Evolutionary conservation across 1,140 invertebrate genomes (phyloP).

Genomic region (Bathynomus jamesi): DNA sequence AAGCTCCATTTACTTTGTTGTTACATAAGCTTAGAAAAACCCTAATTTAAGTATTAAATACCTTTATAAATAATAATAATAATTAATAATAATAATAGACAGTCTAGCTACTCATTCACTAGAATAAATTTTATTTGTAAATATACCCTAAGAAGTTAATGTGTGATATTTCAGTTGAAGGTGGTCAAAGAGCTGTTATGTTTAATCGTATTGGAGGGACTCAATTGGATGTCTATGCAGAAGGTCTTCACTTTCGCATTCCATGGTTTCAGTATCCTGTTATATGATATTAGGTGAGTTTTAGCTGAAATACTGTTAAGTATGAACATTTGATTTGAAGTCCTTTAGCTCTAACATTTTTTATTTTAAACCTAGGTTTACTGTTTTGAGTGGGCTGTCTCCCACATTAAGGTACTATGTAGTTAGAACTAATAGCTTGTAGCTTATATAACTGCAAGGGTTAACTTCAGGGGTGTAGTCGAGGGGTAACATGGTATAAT

Average conservation of each 20-base stretch:
- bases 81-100: neutral
- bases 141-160: neutral
- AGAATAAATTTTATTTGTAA: neutral
- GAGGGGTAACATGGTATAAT: no score
- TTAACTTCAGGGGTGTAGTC: no score
- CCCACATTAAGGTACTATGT: no score
- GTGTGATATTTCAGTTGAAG: slow-evolving; percentile 70
- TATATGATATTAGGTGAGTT: slow-evolving; percentile 99
- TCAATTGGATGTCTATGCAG: slow-evolving; percentile 79
- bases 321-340: no score
- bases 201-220: slow-evolving; percentile 92
- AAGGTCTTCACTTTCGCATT: slow-evolving; percentile 93
- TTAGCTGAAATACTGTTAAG: no score
- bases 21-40: neutral
- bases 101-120: neutral
- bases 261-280: slow-evolving; percentile 99
- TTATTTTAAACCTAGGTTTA: no score
- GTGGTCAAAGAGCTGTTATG: slow-evolving; percentile 97
- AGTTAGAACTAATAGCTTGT: no score
- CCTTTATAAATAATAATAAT: neutral
- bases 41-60: neutral
- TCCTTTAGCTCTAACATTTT: no score
- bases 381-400: no score
- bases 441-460: no score
- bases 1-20: neutral